Evolutionary conservation across 2,888 invertebrate genomes (phyloP).

Genomic region (Synanthedon andrenaeformis): DNA sequence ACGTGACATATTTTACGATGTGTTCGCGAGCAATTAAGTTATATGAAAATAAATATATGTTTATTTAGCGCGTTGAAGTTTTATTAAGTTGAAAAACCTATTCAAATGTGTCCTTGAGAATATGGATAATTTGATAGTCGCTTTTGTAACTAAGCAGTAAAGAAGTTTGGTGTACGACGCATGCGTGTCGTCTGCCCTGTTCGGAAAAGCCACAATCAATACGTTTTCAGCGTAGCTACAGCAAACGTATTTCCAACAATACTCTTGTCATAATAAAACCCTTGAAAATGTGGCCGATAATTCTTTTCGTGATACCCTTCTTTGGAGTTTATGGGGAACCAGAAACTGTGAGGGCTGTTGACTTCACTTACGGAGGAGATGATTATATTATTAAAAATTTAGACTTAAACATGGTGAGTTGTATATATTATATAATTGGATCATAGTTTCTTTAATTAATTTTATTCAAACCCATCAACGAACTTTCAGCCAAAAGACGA

Average conservation of each 20-base stretch:
- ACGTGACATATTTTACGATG: slow-evolving; percentile 21
- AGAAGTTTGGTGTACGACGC: slow-evolving; percentile 32
- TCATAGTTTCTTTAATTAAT: background rate
- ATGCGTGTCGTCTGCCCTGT: slow-evolving; percentile 32
- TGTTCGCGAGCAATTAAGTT: slow-evolving; percentile 31
- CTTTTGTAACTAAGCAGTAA: slow-evolving; percentile 11
- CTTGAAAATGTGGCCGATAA: slow-evolving; percentile 36
- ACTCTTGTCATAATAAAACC: slow-evolving; percentile 39
- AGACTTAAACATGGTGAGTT: slow-evolving; percentile 50
- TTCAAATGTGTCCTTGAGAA: slow-evolving; percentile 34
- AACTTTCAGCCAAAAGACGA: slow-evolving; percentile 54
- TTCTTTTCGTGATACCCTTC: slow-evolving; percentile 28
- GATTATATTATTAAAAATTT: slow-evolving; percentile 52
- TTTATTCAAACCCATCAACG: background rate
- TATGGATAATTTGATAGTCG: slow-evolving; percentile 12
- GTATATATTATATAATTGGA: too few relatives aligned
- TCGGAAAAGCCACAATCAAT: slow-evolving; percentile 42
- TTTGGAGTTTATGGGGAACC: slow-evolving; percentile 47
- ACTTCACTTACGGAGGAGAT: slow-evolving; percentile 53
- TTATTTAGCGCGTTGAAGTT: slow-evolving; percentile 23
- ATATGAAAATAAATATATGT: slow-evolving; percentile 42
- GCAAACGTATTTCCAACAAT: slow-evolving; percentile 23
- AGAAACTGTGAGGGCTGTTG: slow-evolving; percentile 59
- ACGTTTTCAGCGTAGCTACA: slow-evolving; percentile 25
- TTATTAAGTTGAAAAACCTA: slow-evolving; percentile 13